Conservation (phyloP, 2,888 invertebrate genomes). For the Ypsolopha sequella region DNA sequence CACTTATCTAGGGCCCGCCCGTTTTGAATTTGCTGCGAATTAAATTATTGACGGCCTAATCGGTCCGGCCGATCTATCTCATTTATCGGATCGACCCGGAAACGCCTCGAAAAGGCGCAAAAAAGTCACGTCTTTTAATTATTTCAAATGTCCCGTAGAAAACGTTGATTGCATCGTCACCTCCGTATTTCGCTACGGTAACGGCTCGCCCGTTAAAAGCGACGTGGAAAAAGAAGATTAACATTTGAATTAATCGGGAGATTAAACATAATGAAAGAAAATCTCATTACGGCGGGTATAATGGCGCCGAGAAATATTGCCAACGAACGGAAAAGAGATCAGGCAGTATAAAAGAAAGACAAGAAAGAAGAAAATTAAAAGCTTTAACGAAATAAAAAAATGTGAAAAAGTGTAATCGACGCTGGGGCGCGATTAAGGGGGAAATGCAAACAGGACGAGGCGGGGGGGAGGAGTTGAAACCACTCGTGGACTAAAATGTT, state of each 20-base stretch:
- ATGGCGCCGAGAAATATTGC: slow-evolving; percentile 65
- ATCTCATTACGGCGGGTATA: slow-evolving; percentile 67
- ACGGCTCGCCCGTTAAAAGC: slow-evolving; percentile 48
- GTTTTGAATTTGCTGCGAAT: slow-evolving; percentile 68
- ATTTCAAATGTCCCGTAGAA: slow-evolving; percentile 42
- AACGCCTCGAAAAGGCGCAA: slow-evolving; percentile 14
- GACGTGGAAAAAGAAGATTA: slow-evolving; percentile 60
- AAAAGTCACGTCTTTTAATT: slow-evolving; percentile 60
- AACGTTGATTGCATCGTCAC: slow-evolving; percentile 28
- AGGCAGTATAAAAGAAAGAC: slow-evolving; percentile 52
- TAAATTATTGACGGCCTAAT: slow-evolving; percentile 67
- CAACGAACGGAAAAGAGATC: slow-evolving; percentile 44
- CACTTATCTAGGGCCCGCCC: slow-evolving; percentile 59
- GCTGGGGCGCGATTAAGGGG: slow-evolving; percentile 50
- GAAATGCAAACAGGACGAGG: slow-evolving; percentile 48
- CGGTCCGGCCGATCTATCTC: slow-evolving; percentile 38
- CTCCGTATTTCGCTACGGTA: slow-evolving; percentile 38
- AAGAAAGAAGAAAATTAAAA: slow-evolving; percentile 67
- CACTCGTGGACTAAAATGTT: slow-evolving; percentile 27
- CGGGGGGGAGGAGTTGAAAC: slow-evolving; percentile 9
- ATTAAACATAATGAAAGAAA: slow-evolving; percentile 72
- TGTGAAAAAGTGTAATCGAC: slow-evolving; percentile 68
- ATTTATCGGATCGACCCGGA: slow-evolving; percentile 14
- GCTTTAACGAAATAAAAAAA: slow-evolving; percentile 67
- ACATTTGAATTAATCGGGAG: slow-evolving; percentile 71